These are phyloP conservation scores for Xiphophorus hellerii DNA, from an alignment of 2,113 vertebrate species.

Conservation along the genomic window DNA sequence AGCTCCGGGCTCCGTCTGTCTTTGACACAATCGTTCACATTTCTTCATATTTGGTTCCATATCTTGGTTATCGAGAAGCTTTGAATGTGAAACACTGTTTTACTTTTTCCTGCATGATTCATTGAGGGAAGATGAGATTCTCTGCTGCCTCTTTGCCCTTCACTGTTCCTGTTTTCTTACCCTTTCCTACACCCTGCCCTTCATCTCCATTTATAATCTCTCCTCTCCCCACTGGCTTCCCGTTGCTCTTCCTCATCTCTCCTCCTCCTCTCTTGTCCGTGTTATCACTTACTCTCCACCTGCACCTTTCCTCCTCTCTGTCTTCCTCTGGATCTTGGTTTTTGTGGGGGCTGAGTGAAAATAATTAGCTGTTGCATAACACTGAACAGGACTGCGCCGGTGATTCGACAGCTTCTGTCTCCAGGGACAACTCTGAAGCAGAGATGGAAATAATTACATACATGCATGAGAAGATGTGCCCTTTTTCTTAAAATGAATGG, in stretches of 20 bases:
- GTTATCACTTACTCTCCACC: conserved; percentile 31
- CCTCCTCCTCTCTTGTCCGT: conserved; percentile 27
- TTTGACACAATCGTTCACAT: conserved; percentile 49
- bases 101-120: not conserved
- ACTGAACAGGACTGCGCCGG: conserved; percentile 70
- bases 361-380: conserved; percentile 79
- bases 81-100: conserved; percentile 41
- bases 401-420: conserved; percentile 52
- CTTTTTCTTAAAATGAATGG: conserved; percentile 55
- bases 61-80: conserved; percentile 35
- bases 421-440: conserved; percentile 44
- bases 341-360: conserved; percentile 66
- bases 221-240: conserved; percentile 12
- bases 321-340: conserved; percentile 29
- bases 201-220: conserved; percentile 17
- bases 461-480: conserved; percentile 61
- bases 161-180: not conserved
- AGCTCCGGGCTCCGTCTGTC: conserved; percentile 66
- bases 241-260: not conserved
- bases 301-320: conserved; percentile 16
- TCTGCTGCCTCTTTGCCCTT: conserved; percentile 11
- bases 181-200: not conserved
- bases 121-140: not conserved
- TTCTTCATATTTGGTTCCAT: conserved; percentile 35
- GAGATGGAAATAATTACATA: conserved; percentile 75